Base-by-base conservation (phyloP, 2,797 vertebrate genomes). In the Pempheris klunzingeri region DNA sequence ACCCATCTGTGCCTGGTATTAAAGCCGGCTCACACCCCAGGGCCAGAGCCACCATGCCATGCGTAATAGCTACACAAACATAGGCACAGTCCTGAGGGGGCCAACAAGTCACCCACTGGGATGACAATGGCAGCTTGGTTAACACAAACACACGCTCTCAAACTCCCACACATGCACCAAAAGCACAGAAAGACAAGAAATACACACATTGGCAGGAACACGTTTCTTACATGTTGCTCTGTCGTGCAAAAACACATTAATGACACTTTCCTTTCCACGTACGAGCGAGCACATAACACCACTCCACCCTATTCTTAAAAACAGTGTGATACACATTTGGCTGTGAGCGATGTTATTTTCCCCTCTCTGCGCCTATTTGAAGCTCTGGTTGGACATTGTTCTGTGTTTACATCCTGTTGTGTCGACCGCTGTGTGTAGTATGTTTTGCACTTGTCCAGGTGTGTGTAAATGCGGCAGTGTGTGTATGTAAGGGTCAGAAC, bases 1-100 rank as follows among this genome's bases (percentile, higher is more conserved):
- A 89, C 88, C 93, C 92, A 92, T 94, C 92, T 95, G 94, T 92
- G 90, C 86, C 87, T 87, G 86, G 92, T 93, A 89, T 93, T 92
- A 92, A 93, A 92, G 78, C 86, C 88, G 88, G 82, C 89, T 92
- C 84, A 74, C 82, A 90, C 90, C 89, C 86, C 84, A 85, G 88
- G 89, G 92, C 87, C 84, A 54, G 63, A 74, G 85, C 87, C 82
- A 72, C 91, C 91, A 84, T 3, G 87, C 90, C 41, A 89, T 34
- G n/a, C n/a, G 92, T 92, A 92, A 93, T 90, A 90, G 92, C 90
- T 84, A 87, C 87, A 88, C 77, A 80, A 87, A 92, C 88, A 86
- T 73, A 87, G 90, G 83, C 87, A 67, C 68, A 72, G 87, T 92
- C 92, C 90, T 89, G 73, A 87, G 92, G 92, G 91, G 90, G 90